phyloP scores from a whole-genome alignment of 2,113 vertebrate genomes.

The Elephantulus edwardii region DNA sequence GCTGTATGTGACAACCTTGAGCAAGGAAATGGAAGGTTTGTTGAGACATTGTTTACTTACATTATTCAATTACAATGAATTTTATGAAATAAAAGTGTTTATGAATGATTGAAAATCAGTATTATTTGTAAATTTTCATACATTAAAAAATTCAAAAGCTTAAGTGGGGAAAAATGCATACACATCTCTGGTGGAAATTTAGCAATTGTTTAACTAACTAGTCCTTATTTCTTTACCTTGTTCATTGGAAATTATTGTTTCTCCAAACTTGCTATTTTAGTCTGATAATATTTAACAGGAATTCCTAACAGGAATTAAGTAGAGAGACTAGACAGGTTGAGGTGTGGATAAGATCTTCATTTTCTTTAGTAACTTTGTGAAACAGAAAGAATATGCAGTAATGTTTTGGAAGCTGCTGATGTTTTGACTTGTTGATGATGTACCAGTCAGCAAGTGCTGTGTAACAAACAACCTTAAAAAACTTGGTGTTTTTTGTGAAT shows the following conservation, averaged over 20 bases:
- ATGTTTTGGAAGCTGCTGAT: not conserved
- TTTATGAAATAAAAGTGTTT: too few relatives aligned
- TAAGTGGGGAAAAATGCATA: not conserved
- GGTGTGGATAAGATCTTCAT: not conserved
- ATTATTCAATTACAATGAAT: too few relatives aligned
- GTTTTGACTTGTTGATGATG: not conserved
- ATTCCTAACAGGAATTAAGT: too few relatives aligned
- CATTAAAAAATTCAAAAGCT: too few relatives aligned
- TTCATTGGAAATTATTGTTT: not conserved
- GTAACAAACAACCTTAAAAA: not conserved
- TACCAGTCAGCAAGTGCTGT: not conserved
- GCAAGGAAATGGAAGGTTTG: too few relatives aligned
- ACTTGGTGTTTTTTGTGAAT: too few relatives aligned
- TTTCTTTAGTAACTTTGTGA: not conserved
- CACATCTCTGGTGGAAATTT: not conserved
- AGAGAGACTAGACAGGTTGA: not conserved
- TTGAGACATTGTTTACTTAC: too few relatives aligned
- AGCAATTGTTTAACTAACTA: not conserved
- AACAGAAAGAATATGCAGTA: not conserved
- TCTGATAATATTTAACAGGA: not conserved
- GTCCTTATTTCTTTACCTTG: not conserved
- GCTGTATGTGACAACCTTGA: too few relatives aligned
- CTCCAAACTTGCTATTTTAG: not conserved
- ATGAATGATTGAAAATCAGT: too few relatives aligned
- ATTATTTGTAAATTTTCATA: too few relatives aligned